phyloP scores from a whole-genome alignment of 2,888 invertebrate genomes.

The Chrysodeixis includens region DNA sequence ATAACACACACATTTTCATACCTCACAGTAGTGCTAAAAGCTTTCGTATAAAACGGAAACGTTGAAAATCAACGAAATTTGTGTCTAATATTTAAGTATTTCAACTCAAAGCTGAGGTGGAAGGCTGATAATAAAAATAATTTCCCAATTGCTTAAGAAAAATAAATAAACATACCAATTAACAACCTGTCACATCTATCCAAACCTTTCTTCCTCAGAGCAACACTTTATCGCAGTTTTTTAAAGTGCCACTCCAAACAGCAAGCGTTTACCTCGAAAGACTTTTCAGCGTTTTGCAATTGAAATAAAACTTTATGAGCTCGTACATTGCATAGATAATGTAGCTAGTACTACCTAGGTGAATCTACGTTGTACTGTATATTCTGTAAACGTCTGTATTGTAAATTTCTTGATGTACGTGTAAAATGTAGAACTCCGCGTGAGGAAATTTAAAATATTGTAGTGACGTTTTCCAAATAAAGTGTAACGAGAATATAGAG shows the following conservation, averaged over 20 bases:
- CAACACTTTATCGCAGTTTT: conserved; percentile 66
- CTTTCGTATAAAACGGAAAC: too few relatives aligned
- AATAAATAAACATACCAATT: background rate
- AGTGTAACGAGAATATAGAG: background rate
- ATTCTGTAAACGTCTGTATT: conserved; percentile 29
- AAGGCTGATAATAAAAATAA: too few relatives aligned
- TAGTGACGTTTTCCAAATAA: background rate
- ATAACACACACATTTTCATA: too few relatives aligned
- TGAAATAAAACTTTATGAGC: conserved; percentile 54
- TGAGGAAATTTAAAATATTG: background rate
- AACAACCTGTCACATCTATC: conserved; percentile 14
- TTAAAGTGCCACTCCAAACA: conserved; percentile 60
- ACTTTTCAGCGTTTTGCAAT: conserved; percentile 67
- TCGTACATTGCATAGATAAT: conserved; percentile 33
- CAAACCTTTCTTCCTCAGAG: conserved; percentile 60
- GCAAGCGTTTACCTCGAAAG: conserved; percentile 69
- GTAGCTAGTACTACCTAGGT: too few relatives aligned
- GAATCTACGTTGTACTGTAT: conserved; percentile 43
- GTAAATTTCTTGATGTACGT: conserved; percentile 8
- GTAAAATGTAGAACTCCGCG: background rate
- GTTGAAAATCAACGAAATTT: too few relatives aligned
- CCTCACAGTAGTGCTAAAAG: too few relatives aligned
- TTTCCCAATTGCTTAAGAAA: too few relatives aligned
- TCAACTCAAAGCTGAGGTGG: too few relatives aligned
- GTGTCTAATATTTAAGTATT: too few relatives aligned